These are phyloP conservation scores for Pantherophis vulpinus DNA, from an alignment of 2,797 vertebrate genomes.

Conservation along the genomic window DNA sequence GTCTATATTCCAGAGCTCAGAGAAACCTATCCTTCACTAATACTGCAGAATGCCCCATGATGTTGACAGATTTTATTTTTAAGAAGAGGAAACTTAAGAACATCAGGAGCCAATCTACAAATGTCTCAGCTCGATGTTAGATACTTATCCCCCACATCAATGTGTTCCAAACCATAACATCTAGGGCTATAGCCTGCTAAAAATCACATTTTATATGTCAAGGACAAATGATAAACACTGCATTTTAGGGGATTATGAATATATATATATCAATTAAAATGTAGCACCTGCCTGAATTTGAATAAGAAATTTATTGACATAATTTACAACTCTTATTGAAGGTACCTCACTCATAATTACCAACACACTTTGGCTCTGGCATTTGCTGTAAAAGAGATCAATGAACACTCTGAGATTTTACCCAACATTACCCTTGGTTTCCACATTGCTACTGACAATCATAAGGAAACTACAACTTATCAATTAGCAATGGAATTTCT, in stretches of 20 bases:
- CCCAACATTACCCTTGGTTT: no score
- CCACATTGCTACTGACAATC: neutral
- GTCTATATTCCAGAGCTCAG: neutral
- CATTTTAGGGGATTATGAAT: neutral
- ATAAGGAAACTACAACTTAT: neutral
- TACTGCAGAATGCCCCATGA: neutral
- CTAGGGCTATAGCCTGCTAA: neutral
- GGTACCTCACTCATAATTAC: neutral
- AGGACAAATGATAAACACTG: neutral
- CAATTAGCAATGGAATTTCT: neutral
- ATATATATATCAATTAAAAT: neutral
- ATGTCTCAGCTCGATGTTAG: neutral
- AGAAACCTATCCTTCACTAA: neutral
- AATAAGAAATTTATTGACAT: neutral
- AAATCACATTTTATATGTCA: neutral
- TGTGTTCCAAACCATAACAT: neutral
- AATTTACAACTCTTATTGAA: neutral
- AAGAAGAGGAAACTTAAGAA: neutral
- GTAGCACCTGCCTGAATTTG: neutral
- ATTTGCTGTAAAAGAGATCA: neutral
- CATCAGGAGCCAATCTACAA: neutral
- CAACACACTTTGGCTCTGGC: neutral
- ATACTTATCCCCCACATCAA: neutral
- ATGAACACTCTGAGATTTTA: neutral
- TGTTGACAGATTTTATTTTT: neutral